Percentiles rank a stretch among this genome's conserved stretches.
These are phyloP conservation scores for Hypomesus transpacificus DNA, from an alignment of 2,113 vertebrate species.

Conservation along the genomic window DNA sequence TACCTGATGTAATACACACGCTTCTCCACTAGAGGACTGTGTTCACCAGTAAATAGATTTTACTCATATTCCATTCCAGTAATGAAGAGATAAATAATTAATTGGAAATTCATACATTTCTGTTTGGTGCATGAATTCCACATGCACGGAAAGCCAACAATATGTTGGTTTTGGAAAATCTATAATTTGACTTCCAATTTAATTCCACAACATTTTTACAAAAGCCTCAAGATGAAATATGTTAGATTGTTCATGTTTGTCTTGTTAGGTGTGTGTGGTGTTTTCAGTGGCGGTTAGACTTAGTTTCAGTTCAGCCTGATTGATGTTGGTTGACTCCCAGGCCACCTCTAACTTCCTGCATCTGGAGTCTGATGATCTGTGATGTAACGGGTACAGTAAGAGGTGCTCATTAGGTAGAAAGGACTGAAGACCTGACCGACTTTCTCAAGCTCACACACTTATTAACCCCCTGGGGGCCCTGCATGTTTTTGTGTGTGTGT, in stretches of 20 bases:
- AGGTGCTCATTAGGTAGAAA: slow-evolving; percentile 43
- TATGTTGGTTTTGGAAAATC: no score
- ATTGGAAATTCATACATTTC: no score
- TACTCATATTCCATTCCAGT: no score
- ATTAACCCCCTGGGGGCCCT: slow-evolving; percentile 41
- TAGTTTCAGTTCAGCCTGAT: no score
- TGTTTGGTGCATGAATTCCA: no score
- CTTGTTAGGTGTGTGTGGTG: not conserved
- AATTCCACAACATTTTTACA: no score
- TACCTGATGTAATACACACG: slow-evolving; percentile 26
- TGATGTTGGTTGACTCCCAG: slow-evolving; percentile 15
- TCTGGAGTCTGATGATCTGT: slow-evolving; percentile 24
- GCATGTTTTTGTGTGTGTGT: not conserved
- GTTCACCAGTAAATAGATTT: slow-evolving; percentile 14
- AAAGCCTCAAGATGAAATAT: no score
- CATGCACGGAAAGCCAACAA: no score
- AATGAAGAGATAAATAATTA: no score
- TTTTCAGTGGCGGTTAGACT: not conserved
- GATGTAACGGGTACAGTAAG: slow-evolving; percentile 50
- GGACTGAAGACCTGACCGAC: slow-evolving; percentile 39
- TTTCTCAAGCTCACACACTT: slow-evolving; percentile 39
- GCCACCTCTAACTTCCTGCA: slow-evolving; percentile 11
- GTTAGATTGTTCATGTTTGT: no score
- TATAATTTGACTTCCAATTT: no score
- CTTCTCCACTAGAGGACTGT: slow-evolving; percentile 49